Conservation (phyloP, 2,113 vertebrate species). For the Rutilus rutilus region DNA sequence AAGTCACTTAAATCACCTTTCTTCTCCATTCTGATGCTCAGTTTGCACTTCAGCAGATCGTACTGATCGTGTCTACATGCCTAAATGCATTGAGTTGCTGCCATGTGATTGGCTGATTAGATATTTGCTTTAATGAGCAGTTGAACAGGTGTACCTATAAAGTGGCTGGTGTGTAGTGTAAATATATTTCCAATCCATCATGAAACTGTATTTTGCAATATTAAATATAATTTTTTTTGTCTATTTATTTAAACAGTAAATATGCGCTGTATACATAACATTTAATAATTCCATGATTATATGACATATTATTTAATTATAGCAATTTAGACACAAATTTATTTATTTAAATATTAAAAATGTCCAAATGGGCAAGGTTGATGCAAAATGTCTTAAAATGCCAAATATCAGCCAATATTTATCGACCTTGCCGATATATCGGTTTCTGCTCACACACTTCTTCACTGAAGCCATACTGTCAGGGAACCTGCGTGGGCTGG, state of each 20-base stretch:
- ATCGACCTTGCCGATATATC: neutral
- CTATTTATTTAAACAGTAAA: neutral
- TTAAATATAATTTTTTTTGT: neutral
- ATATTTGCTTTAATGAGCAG: too few species aligned
- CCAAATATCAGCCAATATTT: neutral
- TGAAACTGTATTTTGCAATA: neutral
- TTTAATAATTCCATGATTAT: neutral
- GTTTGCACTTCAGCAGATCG: too few species aligned
- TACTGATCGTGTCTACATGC: too few species aligned
- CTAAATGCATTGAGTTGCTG: too few species aligned
- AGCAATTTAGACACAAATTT: neutral
- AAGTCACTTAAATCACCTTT: too few species aligned
- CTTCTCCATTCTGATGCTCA: too few species aligned
- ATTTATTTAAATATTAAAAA: neutral
- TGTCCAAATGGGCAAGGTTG: too few species aligned
- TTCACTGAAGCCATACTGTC: conserved; percentile 16
- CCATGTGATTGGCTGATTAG: too few species aligned
- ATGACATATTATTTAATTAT: neutral
- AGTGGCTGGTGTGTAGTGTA: too few species aligned
- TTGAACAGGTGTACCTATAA: too few species aligned
- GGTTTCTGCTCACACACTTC: conserved; percentile 36
- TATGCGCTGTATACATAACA: neutral
- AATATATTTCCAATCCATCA: neutral
- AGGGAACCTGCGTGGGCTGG: neutral
- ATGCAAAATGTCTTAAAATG: neutral